Evolutionary conservation across 2,797 vertebrate species (phyloP).

Genomic region (Pipistrellus pipistrellus): DNA sequence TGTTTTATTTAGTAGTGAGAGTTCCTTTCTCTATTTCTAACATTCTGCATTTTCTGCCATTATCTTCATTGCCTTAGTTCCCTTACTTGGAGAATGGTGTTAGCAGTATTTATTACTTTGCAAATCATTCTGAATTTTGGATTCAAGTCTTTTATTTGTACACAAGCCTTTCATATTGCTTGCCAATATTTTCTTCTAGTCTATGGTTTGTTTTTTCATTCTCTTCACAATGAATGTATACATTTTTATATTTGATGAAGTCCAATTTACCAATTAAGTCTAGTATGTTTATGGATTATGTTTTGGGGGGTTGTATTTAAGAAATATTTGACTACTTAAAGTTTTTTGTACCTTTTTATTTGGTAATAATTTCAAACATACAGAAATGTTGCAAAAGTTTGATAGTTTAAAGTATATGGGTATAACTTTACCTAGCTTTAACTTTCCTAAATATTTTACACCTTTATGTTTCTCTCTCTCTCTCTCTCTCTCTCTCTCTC

Average conservation of each 20-base stretch:
- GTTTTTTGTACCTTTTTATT: neutral
- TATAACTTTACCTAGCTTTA: neutral
- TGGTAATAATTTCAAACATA: constrained; percentile 25
- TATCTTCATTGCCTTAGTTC: neutral
- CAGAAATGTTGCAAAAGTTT: constrained; percentile 22
- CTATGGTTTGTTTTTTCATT: neutral
- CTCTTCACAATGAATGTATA: neutral
- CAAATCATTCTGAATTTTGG: constrained; percentile 4
- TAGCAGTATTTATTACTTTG: constrained; percentile 49
- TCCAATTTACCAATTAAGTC: neutral
- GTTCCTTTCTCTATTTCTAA: neutral
- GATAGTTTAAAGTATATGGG: neutral
- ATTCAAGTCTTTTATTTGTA: constrained; percentile 21
- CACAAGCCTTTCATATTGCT: neutral
- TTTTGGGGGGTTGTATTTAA: neutral
- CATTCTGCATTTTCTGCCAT: neutral
- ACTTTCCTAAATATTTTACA: constrained; percentile 2
- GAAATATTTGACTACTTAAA: constrained; percentile 13
- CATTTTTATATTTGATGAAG: neutral
- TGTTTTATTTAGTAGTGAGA: constrained; percentile 22
- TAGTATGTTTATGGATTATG: neutral
- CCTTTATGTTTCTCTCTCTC: neutral
- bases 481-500: neutral
- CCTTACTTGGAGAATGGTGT: neutral
- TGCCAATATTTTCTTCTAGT: neutral